Evolutionary conservation across 1,140 invertebrate genomes (phyloP).

Genomic region (Heliconius congener): DNA sequence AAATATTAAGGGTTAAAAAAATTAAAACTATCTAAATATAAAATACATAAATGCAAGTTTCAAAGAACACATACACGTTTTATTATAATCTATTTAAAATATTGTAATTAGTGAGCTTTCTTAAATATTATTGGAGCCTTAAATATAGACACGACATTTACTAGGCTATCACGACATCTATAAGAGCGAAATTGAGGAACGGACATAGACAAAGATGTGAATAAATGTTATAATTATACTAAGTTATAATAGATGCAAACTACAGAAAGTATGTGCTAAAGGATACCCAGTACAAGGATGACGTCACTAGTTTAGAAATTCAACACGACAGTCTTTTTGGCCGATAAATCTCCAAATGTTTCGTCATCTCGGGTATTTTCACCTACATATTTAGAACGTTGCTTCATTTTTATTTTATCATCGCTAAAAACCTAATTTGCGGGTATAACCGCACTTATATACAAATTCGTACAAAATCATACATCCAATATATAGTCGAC

Average conservation of each 20-base stretch:
- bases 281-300: constrained; percentile 35
- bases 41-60: constrained; percentile 29
- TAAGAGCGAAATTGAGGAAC: constrained; percentile 79
- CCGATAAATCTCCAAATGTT: constrained; percentile 21
- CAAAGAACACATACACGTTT: constrained; percentile 55
- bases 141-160: constrained; percentile 71
- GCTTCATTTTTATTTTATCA: constrained; percentile 35
- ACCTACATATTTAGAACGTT: constrained; percentile 43
- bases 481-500: constrained; percentile 1
- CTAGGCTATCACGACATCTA: constrained; percentile 79
- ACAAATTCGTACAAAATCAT: constrained; percentile 34
- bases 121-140: constrained; percentile 51
- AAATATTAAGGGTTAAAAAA: neutral
- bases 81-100: constrained; percentile 52
- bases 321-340: neutral
- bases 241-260: constrained; percentile 59
- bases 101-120: constrained; percentile 68
- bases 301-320: neutral
- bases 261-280: constrained; percentile 51
- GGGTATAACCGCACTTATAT: constrained; percentile 34
- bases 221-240: constrained; percentile 55
- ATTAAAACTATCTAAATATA: neutral
- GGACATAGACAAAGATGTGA: constrained; percentile 76
- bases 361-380: constrained; percentile 28
- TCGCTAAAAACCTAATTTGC: constrained; percentile 30